Evolutionary conservation across 2,888 invertebrate species (phyloP).

Genomic region (Rotaria macrura): DNA sequence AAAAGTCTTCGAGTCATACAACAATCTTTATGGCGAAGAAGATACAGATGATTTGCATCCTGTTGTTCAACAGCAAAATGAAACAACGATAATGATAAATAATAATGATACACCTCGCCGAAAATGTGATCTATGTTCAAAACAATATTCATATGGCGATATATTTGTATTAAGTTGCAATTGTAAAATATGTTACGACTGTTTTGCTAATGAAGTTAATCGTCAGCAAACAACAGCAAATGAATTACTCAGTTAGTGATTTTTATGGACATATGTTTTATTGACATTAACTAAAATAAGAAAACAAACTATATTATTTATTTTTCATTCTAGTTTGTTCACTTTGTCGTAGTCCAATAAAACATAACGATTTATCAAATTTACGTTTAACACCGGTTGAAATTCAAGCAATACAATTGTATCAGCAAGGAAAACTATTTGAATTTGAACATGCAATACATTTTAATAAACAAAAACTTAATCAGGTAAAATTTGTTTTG

Average conservation of each 20-base stretch:
- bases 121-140: slow-evolving; percentile 1
- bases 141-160: background rate
- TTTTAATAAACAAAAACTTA: background rate
- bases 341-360: background rate
- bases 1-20: background rate
- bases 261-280: no score
- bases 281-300: no score
- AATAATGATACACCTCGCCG: background rate
- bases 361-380: background rate
- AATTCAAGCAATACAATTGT: background rate
- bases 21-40: background rate
- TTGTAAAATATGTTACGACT: slow-evolving; percentile 16
- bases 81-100: background rate
- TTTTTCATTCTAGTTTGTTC: background rate
- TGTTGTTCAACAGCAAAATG: background rate
- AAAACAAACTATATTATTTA: no score
- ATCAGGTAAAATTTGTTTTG: background rate
- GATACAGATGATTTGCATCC: background rate
- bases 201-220: background rate
- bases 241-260: background rate
- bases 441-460: background rate
- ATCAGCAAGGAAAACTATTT: slow-evolving; percentile 21
- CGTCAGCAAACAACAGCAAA: background rate
- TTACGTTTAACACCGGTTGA: background rate
- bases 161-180: background rate